Base-by-base conservation (phyloP, 2,888 invertebrate species). In the Zhengitettix transpicula region DNA sequence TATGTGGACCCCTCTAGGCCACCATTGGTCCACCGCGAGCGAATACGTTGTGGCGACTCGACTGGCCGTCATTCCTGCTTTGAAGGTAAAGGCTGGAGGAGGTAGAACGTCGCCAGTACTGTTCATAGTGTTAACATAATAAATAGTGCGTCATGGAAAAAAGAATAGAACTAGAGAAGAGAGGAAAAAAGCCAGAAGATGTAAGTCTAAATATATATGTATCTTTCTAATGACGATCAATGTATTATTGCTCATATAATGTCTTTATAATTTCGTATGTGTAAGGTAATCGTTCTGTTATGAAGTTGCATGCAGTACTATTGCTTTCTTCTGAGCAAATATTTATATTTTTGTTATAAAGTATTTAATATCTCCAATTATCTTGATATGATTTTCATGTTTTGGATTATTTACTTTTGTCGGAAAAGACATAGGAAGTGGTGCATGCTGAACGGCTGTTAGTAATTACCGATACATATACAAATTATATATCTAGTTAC, bases 101-200 rank as follows among this genome's bases (percentile, higher is more conserved):
- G 17, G 58, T 61, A 47, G 56, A n/a, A 55, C 55, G 56, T 42
- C 69, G 68, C 67, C 65, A 65, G 64, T 59, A 60, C 58, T 58
- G 17, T 61, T 55, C 55, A 63, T 63, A 66, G 57, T 56, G 56
- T 57, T 55, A 56, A 60, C 47, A 17, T 54, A 59, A 57, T 56
- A 54, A 47, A 44, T 52, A 52, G 65, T 67, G 67, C 69, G 70
- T 67, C 69, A 95, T 95, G 94, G 93, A 94, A 80, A 94, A 94
- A 76, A 86, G 96, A 77, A 87, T 97, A 81, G 89, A 89, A 73
- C 80, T 95, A 74, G 97, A 97, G 79, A 87, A 89, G 78, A 82
- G 95, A 73, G 95, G 94, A 75, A 85, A 87, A 74, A 85, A 84
- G 74, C 87, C 93, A 69, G 84, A 84, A 73, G 87, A 93, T 82